Percentiles rank a stretch among this genome's conserved stretches.
These are phyloP conservation scores for Laterallus jamaicensis DNA, from an alignment of 2,113 vertebrate species.

Conservation along the genomic window DNA sequence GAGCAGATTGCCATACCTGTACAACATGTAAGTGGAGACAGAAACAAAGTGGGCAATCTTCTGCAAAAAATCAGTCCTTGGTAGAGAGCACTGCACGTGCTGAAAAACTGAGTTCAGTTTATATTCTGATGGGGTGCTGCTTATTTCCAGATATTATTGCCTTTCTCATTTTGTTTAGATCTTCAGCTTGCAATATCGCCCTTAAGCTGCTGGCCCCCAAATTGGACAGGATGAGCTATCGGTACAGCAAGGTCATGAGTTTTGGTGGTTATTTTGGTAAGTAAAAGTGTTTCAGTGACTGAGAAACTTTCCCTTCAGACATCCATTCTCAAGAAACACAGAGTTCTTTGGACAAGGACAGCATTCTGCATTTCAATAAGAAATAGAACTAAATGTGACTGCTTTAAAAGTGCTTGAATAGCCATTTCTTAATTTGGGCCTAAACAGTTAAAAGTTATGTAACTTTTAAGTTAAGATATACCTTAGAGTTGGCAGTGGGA, in stretches of 20 bases:
- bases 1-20: conserved; percentile 61
- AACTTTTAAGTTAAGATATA: neutral
- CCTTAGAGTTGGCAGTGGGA: neutral
- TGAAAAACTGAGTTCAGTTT: neutral
- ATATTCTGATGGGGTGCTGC: neutral
- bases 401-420: neutral
- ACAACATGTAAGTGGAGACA: conserved; percentile 77
- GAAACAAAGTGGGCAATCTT: neutral
- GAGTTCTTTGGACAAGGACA: neutral
- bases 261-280: conserved; percentile 75
- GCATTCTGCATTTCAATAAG: neutral
- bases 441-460: neutral
- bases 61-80: neutral
- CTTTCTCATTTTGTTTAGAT: conserved; percentile 68
- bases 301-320: neutral
- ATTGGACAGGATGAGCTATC: conserved; percentile 72
- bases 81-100: neutral
- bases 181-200: conserved; percentile 81
- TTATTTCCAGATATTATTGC: neutral
- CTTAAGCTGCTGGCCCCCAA: conserved; percentile 78
- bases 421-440: neutral
- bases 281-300: neutral
- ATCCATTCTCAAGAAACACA: neutral
- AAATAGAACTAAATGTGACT: neutral
- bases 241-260: conserved; percentile 79